Conservation (phyloP, 1,140 invertebrate species). For the Parapsyche elsis region DNA sequence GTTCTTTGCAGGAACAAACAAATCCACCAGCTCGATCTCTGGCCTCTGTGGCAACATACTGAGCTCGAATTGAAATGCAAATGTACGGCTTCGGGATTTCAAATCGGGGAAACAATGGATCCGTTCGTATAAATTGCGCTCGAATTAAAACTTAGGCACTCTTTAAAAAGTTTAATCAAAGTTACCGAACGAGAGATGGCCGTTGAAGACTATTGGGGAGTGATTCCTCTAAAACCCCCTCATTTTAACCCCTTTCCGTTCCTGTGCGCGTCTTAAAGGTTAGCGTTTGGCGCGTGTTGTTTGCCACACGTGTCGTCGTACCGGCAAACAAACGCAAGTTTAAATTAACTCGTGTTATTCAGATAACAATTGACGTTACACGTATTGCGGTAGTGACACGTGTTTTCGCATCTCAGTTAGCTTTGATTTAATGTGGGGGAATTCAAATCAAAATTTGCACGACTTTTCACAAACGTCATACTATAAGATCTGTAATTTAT, state of each 20-base stretch:
- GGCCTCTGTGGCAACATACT: neutral
- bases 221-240: neutral
- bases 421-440: too few relatives aligned
- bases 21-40: neutral
- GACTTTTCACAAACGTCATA: too few relatives aligned
- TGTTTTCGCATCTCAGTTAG: too few relatives aligned
- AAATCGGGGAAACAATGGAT: slow-evolving; percentile 5
- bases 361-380: too few relatives aligned
- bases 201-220: neutral
- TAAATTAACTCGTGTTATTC: too few relatives aligned
- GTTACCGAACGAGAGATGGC: neutral
- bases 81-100: neutral
- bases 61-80: slow-evolving; percentile 26
- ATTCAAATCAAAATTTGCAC: too few relatives aligned
- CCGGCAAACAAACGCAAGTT: too few relatives aligned
- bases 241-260: too few relatives aligned
- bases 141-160: slow-evolving; percentile 28
- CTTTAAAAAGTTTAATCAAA: slow-evolving; percentile 41
- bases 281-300: neutral
- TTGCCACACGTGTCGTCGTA: neutral
- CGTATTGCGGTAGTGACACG: too few relatives aligned
- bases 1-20: neutral
- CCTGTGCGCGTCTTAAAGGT: neutral
- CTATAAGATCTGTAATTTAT: too few relatives aligned
- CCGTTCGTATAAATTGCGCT: slow-evolving; percentile 20